These are phyloP conservation scores for Actinostola sp. DNA, from an alignment of 92 coral and sea anemone genomes.

Conservation along the genomic window DNA sequence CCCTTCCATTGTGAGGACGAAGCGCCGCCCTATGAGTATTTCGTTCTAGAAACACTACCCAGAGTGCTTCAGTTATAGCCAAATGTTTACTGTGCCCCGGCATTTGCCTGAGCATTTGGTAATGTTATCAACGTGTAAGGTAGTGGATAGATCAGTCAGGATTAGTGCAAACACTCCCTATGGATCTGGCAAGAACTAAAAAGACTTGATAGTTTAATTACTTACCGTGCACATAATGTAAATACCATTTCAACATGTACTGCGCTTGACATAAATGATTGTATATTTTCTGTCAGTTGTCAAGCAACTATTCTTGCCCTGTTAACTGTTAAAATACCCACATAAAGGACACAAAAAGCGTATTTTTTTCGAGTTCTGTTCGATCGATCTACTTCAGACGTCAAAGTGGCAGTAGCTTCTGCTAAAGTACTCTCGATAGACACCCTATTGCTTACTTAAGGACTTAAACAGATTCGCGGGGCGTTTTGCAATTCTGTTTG, in stretches of 20 bases:
- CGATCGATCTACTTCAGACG: constrained; percentile 15
- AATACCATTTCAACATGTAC: background rate
- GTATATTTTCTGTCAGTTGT: constrained; percentile 16
- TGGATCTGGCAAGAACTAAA: background rate
- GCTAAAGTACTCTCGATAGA: constrained; percentile 22
- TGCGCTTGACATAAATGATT: constrained; percentile 10
- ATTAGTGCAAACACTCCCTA: constrained; percentile 27
- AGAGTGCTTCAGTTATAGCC: background rate
- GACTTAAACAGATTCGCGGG: constrained; percentile 27
- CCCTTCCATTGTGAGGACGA: no score
- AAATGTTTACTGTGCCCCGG: background rate
- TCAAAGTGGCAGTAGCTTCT: constrained; percentile 9
- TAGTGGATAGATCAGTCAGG: constrained; percentile 10
- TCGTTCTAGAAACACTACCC: constrained; percentile 1
- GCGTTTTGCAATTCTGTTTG: constrained; percentile 19
- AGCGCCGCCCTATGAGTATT: no score
- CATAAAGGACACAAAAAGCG: constrained; percentile 10
- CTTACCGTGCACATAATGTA: constrained; percentile 9
- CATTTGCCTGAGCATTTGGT: background rate
- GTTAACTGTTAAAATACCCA: constrained; percentile 30
- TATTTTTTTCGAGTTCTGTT: constrained; percentile 23
- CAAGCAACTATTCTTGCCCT: background rate
- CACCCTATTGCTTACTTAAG: constrained; percentile 38
- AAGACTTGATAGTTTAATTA: background rate
- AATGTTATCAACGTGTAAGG: constrained; percentile 3